A percentile compares a stretch with the other conserved stretches of the same genome.
Evolutionary conservation across 2,888 invertebrate genomes (phyloP).

Genomic region (Diaperis boleti): DNA sequence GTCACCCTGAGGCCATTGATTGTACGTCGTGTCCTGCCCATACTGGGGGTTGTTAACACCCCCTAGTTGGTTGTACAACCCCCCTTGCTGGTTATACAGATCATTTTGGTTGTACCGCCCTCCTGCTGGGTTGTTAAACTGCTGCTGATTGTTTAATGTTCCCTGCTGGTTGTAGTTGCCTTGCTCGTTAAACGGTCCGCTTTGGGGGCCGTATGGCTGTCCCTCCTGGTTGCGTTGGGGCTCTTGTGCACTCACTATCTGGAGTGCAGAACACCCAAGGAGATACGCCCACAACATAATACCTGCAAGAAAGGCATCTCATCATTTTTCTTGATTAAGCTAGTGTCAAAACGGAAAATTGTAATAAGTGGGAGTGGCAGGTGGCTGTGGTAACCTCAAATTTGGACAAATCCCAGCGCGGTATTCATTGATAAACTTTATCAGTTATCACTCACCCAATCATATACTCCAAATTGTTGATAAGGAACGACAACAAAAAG

Average conservation of each 20-base stretch:
- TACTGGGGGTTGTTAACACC: too few species aligned
- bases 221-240: conserved; percentile 38
- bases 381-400: conserved; percentile 28
- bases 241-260: conserved; percentile 44
- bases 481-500: conserved; percentile 29
- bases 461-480: conserved; percentile 5
- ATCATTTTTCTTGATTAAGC: too few species aligned
- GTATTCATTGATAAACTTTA: conserved; percentile 1
- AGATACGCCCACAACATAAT: conserved; percentile 45
- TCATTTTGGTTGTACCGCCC: conserved; percentile 9
- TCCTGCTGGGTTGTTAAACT: background rate
- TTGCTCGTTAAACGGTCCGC: conserved; percentile 40
- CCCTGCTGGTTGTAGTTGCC: conserved; percentile 21
- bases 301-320: conserved; percentile 20
- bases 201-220: conserved; percentile 40
- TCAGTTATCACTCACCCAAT: conserved; percentile 43
- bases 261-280: conserved; percentile 41
- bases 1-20: conserved; percentile 12
- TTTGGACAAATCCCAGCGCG: conserved; percentile 2
- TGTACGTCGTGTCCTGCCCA: conserved; percentile 1
- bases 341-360: too few species aligned
- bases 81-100: background rate
- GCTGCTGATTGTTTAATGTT: conserved; percentile 14
- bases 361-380: conserved; percentile 43
- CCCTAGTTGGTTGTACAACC: conserved; percentile 11